These are phyloP conservation scores for Trachelus tabidus DNA, from an alignment of 2,888 invertebrate species.

Conservation along the genomic window DNA sequence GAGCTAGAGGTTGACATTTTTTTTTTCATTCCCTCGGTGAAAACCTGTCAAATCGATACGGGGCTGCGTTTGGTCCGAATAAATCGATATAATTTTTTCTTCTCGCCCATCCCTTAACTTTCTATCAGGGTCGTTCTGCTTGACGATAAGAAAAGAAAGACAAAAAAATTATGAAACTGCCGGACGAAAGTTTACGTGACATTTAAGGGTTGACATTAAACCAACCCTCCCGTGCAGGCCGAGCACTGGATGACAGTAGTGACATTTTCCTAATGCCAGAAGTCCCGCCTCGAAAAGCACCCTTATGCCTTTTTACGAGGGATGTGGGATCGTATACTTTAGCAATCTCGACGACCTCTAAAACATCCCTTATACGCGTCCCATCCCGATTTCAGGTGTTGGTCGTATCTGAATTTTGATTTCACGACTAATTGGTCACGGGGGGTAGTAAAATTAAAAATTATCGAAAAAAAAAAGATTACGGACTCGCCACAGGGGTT, in stretches of 20 bases:
- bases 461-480: background rate
- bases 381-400: background rate
- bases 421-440: background rate
- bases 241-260: slow-evolving; percentile 30
- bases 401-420: background rate
- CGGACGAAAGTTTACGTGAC: slow-evolving; percentile 53
- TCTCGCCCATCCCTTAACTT: background rate
- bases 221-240: slow-evolving; percentile 15
- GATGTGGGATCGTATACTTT: background rate
- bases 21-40: background rate
- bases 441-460: too few relatives aligned
- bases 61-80: background rate
- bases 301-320: slow-evolving; percentile 45
- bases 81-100: background rate
- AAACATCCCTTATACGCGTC: background rate
- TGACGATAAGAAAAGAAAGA: slow-evolving; percentile 39
- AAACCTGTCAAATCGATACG: background rate
- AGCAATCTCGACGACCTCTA: background rate
- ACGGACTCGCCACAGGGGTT: background rate
- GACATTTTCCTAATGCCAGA: slow-evolving; percentile 61
- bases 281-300: slow-evolving; percentile 46
- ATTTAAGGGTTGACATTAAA: slow-evolving; percentile 62
- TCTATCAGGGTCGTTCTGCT: background rate
- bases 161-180: slow-evolving; percentile 6
- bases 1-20: background rate